Percentiles rank a stretch among this genome's conserved stretches.
Conservation (phyloP, 2,888 invertebrate species). For the Pandemis cinnamomeana region DNA sequence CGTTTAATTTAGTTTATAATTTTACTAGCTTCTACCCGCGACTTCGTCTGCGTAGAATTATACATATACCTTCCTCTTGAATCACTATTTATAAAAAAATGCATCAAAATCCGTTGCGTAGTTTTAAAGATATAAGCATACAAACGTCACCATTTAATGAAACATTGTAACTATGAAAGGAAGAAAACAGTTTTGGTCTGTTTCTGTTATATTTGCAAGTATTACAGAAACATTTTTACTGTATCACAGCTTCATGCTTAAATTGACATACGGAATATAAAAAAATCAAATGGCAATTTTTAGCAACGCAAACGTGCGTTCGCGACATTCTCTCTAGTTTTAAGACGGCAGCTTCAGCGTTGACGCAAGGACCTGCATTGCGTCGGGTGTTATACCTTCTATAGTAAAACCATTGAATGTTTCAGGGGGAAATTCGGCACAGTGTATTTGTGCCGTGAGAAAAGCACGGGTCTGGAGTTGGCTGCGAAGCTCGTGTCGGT, state of each 20-base stretch:
- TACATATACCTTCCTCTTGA: too few species aligned
- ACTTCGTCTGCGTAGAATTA: too few species aligned
- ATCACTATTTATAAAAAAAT: too few species aligned
- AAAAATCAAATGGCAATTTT: neutral
- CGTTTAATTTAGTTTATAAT: too few species aligned
- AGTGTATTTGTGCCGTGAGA: slow-evolving; percentile 96
- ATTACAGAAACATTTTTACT: too few species aligned
- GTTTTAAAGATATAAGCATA: too few species aligned
- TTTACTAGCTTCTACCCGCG: too few species aligned
- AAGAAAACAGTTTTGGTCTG: neutral
- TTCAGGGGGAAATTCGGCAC: slow-evolving; percentile 98
- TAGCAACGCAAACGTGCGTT: neutral
- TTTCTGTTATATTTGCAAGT: too few species aligned
- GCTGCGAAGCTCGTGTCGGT: slow-evolving; percentile 97
- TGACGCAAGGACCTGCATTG: neutral
- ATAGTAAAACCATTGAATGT: slow-evolving; percentile 26
- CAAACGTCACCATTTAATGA: too few species aligned
- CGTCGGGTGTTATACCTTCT: neutral
- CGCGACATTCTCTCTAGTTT: neutral
- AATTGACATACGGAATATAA: too few species aligned
- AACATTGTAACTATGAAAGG: neutral
- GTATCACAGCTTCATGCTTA: too few species aligned
- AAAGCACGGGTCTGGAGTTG: slow-evolving; percentile 89
- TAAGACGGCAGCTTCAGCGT: neutral
- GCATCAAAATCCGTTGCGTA: too few species aligned